Evolutionary conservation across 1,140 invertebrate genomes (phyloP).

Genomic region (Drosophila persimilis): DNA sequence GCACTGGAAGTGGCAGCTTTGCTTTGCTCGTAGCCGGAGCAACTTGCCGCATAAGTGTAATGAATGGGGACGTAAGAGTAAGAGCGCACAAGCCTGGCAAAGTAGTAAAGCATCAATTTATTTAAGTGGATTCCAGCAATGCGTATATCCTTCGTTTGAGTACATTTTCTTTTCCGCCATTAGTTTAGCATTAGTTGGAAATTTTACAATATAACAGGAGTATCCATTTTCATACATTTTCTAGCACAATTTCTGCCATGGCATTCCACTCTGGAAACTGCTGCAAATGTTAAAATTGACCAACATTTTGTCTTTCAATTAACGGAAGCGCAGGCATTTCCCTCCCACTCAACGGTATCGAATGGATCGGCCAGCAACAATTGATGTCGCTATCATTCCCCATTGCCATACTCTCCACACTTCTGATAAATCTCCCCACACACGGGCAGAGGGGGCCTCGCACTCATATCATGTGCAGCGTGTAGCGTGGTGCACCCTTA

Average conservation of each 20-base stretch:
- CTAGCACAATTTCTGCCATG: no score
- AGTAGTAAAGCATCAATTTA: conserved; percentile 75
- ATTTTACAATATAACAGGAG: not conserved
- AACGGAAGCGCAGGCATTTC: no score
- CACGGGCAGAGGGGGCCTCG: no score
- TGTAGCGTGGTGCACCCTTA: not conserved
- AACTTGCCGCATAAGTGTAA: conserved; percentile 57
- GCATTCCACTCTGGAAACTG: no score
- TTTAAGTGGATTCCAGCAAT: conserved; percentile 70
- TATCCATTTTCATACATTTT: no score
- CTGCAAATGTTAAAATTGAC: no score
- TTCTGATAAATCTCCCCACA: conserved; percentile 2
- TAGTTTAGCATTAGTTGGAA: not conserved
- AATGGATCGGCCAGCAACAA: no score
- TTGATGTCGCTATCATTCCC: no score
- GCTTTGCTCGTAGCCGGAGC: conserved; percentile 2
- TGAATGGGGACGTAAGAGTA: conserved; percentile 37
- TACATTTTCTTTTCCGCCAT: conserved; percentile 14
- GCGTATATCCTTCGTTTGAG: conserved; percentile 51
- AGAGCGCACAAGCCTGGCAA: conserved; percentile 44
- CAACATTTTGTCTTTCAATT: no score
- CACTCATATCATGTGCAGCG: no score
- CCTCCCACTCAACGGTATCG: no score
- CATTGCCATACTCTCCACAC: no score
- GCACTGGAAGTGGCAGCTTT: conserved; percentile 1